These are phyloP conservation scores for Heterotis niloticus DNA, from an alignment of 2,113 vertebrate species.

Conservation along the genomic window DNA sequence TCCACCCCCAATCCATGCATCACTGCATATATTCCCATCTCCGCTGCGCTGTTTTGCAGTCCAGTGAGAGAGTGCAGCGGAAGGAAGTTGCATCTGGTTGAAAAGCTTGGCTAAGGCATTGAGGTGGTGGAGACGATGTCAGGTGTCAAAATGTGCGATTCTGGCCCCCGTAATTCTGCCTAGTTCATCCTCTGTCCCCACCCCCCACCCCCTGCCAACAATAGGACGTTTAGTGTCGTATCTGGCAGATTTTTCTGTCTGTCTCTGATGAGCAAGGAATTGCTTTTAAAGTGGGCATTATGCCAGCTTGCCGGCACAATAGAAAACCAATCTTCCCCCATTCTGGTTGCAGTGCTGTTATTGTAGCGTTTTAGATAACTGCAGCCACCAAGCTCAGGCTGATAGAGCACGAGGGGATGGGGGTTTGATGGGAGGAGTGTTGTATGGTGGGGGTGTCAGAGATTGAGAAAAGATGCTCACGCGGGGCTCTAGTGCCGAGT, in stretches of 20 bases:
- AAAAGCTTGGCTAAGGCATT: too few relatives aligned
- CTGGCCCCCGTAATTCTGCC: constrained; percentile 33
- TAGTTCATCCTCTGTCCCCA: constrained; percentile 22
- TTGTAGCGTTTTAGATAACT: constrained; percentile 93
- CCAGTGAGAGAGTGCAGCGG: neutral
- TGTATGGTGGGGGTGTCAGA: neutral
- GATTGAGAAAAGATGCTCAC: neutral
- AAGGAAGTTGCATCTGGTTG: neutral
- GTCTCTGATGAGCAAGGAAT: constrained; percentile 84
- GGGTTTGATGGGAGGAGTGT: constrained; percentile 20
- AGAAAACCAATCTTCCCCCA: constrained; percentile 91
- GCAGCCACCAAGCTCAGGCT: constrained; percentile 64
- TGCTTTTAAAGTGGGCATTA: constrained; percentile 95
- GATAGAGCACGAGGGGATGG: constrained; percentile 9
- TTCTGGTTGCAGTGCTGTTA: constrained; percentile 87
- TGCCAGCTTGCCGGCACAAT: constrained; percentile 89
- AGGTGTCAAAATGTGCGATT: constrained; percentile 10
- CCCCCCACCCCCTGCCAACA: constrained; percentile 42
- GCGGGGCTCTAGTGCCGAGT: neutral
- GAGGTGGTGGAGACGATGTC: neutral
- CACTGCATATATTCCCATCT: too few relatives aligned
- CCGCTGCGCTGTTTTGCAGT: too few relatives aligned
- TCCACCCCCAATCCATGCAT: too few relatives aligned
- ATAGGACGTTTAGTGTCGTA: constrained; percentile 88
- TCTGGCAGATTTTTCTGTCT: constrained; percentile 79